Evolutionary conservation across 2,113 vertebrate species (phyloP).

Genomic region (Prietella phreatophila): DNA sequence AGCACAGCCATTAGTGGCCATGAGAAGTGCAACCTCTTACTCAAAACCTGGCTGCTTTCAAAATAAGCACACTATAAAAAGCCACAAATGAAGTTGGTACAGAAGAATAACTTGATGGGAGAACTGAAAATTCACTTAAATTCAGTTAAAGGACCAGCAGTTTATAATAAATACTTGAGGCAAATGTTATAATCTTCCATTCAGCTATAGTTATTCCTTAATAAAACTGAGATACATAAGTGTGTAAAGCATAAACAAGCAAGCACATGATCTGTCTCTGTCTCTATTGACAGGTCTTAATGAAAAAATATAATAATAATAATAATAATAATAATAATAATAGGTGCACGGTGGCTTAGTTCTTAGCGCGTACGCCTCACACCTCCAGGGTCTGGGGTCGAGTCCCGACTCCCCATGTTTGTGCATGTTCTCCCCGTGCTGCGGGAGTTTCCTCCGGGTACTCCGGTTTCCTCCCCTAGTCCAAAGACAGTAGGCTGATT

Average conservation of each 20-base stretch:
- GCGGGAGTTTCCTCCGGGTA: too few species aligned
- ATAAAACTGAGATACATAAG: background rate
- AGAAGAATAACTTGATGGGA: background rate
- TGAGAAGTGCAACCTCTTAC: slow-evolving; percentile 81
- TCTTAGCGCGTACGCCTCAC: too few species aligned
- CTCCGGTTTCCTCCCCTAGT: too few species aligned
- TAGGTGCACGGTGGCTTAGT: too few species aligned
- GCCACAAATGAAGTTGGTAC: background rate
- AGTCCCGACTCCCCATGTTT: too few species aligned
- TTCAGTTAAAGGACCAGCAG: background rate
- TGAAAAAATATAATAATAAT: too few species aligned
- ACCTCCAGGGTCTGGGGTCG: too few species aligned
- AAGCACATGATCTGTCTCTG: background rate
- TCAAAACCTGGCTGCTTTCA: slow-evolving; percentile 67
- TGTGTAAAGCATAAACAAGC: background rate
- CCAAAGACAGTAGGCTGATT: too few species aligned
- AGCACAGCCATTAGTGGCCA: slow-evolving; percentile 80
- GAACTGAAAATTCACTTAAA: background rate
- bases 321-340: too few species aligned
- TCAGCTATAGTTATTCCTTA: background rate
- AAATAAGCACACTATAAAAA: background rate
- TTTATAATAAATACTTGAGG: background rate
- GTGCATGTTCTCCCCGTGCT: too few species aligned
- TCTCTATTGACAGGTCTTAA: background rate
- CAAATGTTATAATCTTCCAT: background rate